phyloP scores from a whole-genome alignment of 2,888 invertebrate genomes.

The Atherix ibis region DNA sequence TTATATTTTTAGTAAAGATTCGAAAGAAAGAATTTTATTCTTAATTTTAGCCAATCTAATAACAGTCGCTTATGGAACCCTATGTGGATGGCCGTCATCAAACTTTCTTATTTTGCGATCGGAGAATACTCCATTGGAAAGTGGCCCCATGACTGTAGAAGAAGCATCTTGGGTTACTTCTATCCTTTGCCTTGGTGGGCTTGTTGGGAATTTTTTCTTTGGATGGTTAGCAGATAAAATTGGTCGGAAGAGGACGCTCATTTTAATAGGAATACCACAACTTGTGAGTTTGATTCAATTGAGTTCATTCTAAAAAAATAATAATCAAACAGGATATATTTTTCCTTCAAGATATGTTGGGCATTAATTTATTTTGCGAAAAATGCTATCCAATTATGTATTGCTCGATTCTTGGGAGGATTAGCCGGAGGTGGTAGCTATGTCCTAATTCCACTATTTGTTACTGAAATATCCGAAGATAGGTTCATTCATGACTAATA shows the following conservation, averaged over 20 bases:
- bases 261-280: slow-evolving; percentile 20
- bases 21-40: neutral
- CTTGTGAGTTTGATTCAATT: slow-evolving; percentile 16
- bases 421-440: slow-evolving; percentile 22
- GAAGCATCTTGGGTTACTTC: slow-evolving; percentile 28
- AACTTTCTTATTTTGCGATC: slow-evolving; percentile 23
- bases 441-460: slow-evolving; percentile 22
- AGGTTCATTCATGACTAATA: slow-evolving; percentile 18
- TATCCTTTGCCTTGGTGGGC: slow-evolving; percentile 23
- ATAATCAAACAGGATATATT: neutral
- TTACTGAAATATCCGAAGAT: slow-evolving; percentile 25
- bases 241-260: slow-evolving; percentile 20
- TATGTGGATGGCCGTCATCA: slow-evolving; percentile 27
- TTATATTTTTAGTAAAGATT: too few relatives aligned
- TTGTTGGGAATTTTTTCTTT: slow-evolving; percentile 22
- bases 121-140: slow-evolving; percentile 18
- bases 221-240: slow-evolving; percentile 25
- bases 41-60: slow-evolving; percentile 22
- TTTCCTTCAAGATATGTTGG: slow-evolving; percentile 21
- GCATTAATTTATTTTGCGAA: slow-evolving; percentile 20
- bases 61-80: slow-evolving; percentile 24
- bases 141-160: slow-evolving; percentile 19
- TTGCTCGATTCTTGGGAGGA: slow-evolving; percentile 22
- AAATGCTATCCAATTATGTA: slow-evolving; percentile 18
- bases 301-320: neutral